phyloP scores from a whole-genome alignment of 1,140 invertebrate species.

The Anthonomus grandis region DNA sequence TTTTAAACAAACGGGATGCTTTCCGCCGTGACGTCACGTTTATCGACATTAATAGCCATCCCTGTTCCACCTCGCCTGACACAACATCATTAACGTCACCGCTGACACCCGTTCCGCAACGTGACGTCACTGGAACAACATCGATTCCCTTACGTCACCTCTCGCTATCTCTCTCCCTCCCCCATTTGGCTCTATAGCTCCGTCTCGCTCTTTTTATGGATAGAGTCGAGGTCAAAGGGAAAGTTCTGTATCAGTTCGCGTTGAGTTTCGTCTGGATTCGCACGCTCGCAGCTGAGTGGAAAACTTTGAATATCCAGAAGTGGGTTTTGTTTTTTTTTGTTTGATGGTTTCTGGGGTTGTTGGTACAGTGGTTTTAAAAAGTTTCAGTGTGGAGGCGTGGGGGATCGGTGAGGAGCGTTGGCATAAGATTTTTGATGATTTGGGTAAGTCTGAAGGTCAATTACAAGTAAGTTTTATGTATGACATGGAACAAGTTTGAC shows the following conservation, averaged over 20 bases:
- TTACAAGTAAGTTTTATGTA: no score
- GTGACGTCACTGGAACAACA: slow-evolving; percentile 37
- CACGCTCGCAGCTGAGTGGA: slow-evolving; percentile 25
- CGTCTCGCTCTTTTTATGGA: slow-evolving; percentile 31
- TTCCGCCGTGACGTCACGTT: slow-evolving; percentile 22
- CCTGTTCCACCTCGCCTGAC: slow-evolving; percentile 23
- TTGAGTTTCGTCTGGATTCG: slow-evolving; percentile 18
- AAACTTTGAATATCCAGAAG: no score
- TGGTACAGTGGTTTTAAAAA: not conserved
- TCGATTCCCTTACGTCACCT: slow-evolving; percentile 39
- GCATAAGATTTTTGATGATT: slow-evolving; percentile 8
- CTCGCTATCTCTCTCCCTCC: slow-evolving; percentile 5
- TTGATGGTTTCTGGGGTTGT: not conserved
- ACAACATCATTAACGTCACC: slow-evolving; percentile 31
- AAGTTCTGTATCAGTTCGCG: slow-evolving; percentile 40
- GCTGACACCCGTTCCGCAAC: slow-evolving; percentile 25
- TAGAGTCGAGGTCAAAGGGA: slow-evolving; percentile 42
- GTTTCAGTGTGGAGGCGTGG: slow-evolving; percentile 3
- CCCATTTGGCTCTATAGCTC: not conserved
- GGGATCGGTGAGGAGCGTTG: slow-evolving; percentile 4
- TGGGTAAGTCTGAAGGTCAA: no score
- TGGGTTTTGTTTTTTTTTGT: slow-evolving; percentile 2
- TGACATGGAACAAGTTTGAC: no score
- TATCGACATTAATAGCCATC: slow-evolving; percentile 11
- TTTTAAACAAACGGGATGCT: slow-evolving; percentile 7